Evolutionary conservation across 92 coral and sea anemone genomes (phyloP).

Genomic region (Blastomussa wellsi): DNA sequence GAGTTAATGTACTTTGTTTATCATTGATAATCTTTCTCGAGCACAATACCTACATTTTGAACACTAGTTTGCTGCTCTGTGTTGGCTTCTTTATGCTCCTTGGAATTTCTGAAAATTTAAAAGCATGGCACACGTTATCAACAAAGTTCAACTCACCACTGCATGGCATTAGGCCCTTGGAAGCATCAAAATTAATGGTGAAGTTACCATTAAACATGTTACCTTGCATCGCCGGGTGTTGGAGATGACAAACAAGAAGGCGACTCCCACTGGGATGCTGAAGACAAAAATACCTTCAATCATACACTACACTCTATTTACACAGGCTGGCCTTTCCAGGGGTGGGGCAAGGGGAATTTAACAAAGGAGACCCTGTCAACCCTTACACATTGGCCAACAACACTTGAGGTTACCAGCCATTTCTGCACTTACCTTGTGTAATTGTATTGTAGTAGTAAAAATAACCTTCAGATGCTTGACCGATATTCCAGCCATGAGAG

Average conservation of each 20-base stretch:
- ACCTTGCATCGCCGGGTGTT: neutral
- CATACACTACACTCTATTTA: neutral
- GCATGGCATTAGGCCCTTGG: neutral
- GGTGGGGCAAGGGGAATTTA: too few species aligned
- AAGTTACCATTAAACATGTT: neutral
- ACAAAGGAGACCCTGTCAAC: too few species aligned
- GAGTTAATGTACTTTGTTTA: neutral
- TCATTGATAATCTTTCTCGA: neutral
- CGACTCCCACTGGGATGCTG: slow-evolving; percentile 67
- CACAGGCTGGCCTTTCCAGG: too few species aligned
- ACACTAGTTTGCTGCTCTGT: neutral
- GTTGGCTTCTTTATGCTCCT: neutral
- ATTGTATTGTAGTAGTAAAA: slow-evolving; percentile 86
- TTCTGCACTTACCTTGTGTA: slow-evolving; percentile 61
- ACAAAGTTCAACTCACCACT: neutral
- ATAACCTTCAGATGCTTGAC: slow-evolving; percentile 85
- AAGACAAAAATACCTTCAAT: neutral
- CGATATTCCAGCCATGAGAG: slow-evolving; percentile 76
- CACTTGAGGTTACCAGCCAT: neutral
- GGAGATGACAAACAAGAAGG: slow-evolving; percentile 21
- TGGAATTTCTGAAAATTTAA: slow-evolving; percentile 1
- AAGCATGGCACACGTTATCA: neutral
- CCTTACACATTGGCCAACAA: too few species aligned
- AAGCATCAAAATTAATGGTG: neutral
- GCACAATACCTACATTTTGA: slow-evolving; percentile 9